These are phyloP conservation scores for Chaenogobius annularis DNA, from an alignment of 2,113 vertebrate genomes.

Conservation along the genomic window DNA sequence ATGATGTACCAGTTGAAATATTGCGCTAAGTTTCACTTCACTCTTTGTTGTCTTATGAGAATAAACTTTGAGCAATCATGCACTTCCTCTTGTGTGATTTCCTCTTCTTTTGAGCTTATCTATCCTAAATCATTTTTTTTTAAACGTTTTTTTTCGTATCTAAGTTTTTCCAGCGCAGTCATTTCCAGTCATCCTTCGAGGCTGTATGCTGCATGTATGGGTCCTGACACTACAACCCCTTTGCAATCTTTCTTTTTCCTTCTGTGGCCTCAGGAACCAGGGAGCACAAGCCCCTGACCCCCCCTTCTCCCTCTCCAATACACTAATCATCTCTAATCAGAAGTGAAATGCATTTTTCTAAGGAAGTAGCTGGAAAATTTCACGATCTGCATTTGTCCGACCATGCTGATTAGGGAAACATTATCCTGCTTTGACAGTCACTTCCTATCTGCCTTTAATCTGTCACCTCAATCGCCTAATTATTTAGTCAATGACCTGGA, in stretches of 20 bases:
- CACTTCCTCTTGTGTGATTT: slow-evolving; percentile 65
- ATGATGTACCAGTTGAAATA: slow-evolving; percentile 55
- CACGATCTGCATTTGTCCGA: slow-evolving; percentile 85
- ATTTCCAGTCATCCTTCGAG: slow-evolving; percentile 59
- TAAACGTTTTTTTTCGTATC: slow-evolving; percentile 10
- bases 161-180: slow-evolving; percentile 59
- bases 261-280: slow-evolving; percentile 57
- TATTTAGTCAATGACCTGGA: slow-evolving; percentile 83
- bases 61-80: slow-evolving; percentile 41
- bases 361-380: slow-evolving; percentile 87
- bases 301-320: slow-evolving; percentile 58
- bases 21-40: slow-evolving; percentile 43
- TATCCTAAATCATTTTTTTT: slow-evolving; percentile 65
- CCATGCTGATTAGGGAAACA: slow-evolving; percentile 85
- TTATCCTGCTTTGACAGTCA: slow-evolving; percentile 84
- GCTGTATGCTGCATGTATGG: slow-evolving; percentile 36
- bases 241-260: slow-evolving; percentile 28
- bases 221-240: slow-evolving; percentile 29
- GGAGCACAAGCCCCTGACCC: slow-evolving; percentile 65
- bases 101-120: slow-evolving; percentile 67
- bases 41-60: slow-evolving; percentile 40
- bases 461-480: slow-evolving; percentile 84
- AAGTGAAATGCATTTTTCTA: slow-evolving; percentile 86
- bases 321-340: slow-evolving; percentile 78
- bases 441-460: slow-evolving; percentile 86